Evolutionary conservation across 2,888 invertebrate species (phyloP), one percentile per base, ranked within the genome.

Genomic region (Habrosyne pyritoides): DNA sequence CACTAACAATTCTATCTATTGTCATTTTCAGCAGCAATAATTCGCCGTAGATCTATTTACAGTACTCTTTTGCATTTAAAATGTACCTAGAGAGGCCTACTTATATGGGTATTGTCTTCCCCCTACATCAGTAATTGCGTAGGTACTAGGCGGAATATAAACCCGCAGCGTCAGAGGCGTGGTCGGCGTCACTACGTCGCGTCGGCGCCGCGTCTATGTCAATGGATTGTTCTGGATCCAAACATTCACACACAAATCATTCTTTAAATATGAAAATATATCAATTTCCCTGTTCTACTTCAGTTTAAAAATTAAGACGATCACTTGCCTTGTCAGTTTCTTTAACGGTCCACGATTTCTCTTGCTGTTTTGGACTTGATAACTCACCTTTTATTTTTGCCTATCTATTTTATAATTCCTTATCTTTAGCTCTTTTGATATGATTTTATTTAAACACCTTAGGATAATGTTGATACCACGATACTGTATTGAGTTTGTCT

Each of bases 131-230:
- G 73, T 76, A 77, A 77, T 76, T 73, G 74, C 73, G 71, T 77
- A 66, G 70, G 69, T 75, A 75, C 67, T 67, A 76, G 75, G 70
- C 74, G 76, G 76, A 81, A 79, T 79, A 74, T 72, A 81, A 75
- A 76, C 74, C 71, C 79, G 77, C 77, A 75, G 75, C 76, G 76
- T 77, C 72, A 83, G 81, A 84, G 90, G 90, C 88, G 89, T 86
- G 89, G 88, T 72, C 71, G 77, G 77, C 86, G 84, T 87, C 88
- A 88, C 84, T 7, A 24, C 36, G 88, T 81, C 88, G 81, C 82
- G 81, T 80, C 85, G 87, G 86, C 89, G 87, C 88, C 88, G 74
- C 75, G 77, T 81, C 81, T 82, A 67, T 76, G 59, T 75, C 63
- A 78, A 79, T 76, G 72, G 79, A 85, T 86, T 82, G 74, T 84